Evolutionary conservation across 2,113 vertebrate species (phyloP), one percentile per base, ranked within the genome.

Genomic region (Elgaria multicarinata): DNA sequence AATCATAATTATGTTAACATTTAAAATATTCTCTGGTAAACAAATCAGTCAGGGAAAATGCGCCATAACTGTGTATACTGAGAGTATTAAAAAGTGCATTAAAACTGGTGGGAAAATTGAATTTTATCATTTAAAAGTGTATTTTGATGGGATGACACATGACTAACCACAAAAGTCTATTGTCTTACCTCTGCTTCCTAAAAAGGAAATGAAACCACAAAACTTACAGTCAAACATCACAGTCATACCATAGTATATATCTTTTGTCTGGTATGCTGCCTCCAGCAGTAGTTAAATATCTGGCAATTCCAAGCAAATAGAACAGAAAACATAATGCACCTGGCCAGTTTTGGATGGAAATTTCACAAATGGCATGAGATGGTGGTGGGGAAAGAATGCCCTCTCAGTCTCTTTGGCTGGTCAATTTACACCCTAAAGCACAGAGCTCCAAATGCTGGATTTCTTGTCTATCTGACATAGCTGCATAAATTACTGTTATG

Each of bases 141-240:
- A 86, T 83, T 92, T 92, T 93, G 91, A 90, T 88, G 87, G 85
- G 86, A 77, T 33, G 92, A 92, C 80, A 93, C 58, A 78, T 71
- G 28, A 86, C 91, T 6, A 62, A 86, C 84, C 72, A 58, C 0
- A 90, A 89, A 89, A 94, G 36, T 87, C 72, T 26, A 78, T 75
- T 77, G 87, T 94, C 77, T 93, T 33, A 81, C 4, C 91, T 6
- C 14, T 16, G 55, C 50, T 85, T 33, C 33, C 62, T 89, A 84
- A 62, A 46, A 93, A 94, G 91, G 92, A 95, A 97, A 96, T 95
- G 90, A 96, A 97, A 96, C 94, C 87, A 64, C 93, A 94, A 95
- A 90, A 93, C 91, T 92, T 87, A 92, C 89, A 93, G 94, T 95
- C 93, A 95, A 96, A 95, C 92, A 90, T 75, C 1, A 8, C 94